phyloP scores from a whole-genome alignment of 2,113 vertebrate species.

The Glareola pratincola region DNA sequence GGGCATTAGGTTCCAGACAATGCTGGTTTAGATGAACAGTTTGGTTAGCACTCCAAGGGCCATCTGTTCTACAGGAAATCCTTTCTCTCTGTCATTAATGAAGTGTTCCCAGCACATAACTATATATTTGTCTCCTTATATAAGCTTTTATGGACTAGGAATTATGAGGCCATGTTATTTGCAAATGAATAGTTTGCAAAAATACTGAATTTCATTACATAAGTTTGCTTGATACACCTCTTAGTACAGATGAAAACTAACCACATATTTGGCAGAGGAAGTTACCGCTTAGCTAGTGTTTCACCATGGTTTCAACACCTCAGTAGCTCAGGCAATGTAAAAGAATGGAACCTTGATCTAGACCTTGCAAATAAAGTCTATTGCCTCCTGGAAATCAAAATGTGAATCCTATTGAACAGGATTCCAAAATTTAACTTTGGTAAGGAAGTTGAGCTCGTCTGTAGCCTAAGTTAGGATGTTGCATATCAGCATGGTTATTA shows the following conservation, averaged over 20 bases:
- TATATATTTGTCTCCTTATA: background rate
- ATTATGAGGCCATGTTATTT: background rate
- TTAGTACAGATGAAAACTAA: background rate
- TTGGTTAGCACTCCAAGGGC: constrained; percentile 36
- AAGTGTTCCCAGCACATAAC: constrained; percentile 48
- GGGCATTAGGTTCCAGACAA: constrained; percentile 58
- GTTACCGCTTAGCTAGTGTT: background rate
- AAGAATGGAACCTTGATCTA: background rate
- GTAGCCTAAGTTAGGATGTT: background rate
- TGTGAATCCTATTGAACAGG: background rate
- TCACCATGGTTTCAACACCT: background rate
- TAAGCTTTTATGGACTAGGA: background rate
- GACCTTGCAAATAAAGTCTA: background rate
- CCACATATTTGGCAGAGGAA: background rate
- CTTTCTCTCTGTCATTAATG: constrained; percentile 38
- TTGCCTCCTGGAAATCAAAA: background rate
- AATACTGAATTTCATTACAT: background rate
- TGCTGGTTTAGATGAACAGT: constrained; percentile 53
- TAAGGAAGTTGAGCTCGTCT: background rate
- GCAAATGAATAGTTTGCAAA: background rate
- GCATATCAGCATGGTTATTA: background rate
- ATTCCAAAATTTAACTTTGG: background rate
- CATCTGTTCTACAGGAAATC: constrained; percentile 64
- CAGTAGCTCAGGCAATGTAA: background rate
- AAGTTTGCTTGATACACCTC: background rate